phyloP scores from a whole-genome alignment of 2,113 vertebrate species.

The Smithornis capensis region DNA sequence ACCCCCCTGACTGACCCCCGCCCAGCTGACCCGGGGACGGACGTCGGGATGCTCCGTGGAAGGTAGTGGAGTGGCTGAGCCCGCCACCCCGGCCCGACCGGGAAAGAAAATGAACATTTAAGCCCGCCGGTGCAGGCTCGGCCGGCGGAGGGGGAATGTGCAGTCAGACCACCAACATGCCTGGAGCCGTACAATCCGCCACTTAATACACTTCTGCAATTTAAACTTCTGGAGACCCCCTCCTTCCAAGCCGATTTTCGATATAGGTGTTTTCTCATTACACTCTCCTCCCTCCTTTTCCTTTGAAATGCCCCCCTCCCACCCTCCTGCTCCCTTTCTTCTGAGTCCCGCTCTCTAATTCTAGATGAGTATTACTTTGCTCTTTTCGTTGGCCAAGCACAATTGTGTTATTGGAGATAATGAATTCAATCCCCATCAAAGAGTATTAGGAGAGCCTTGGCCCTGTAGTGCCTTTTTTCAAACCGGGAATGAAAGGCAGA shows the following conservation, averaged over 20 bases:
- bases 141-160: not conserved
- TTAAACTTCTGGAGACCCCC: constrained; percentile 40
- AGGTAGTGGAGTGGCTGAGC: not conserved
- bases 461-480: constrained; percentile 82
- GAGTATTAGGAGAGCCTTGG: constrained; percentile 91
- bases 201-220: constrained; percentile 68
- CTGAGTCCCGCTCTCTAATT: constrained; percentile 72
- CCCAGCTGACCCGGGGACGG: not conserved
- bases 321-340: constrained; percentile 72
- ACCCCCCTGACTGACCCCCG: no score
- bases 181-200: constrained; percentile 25
- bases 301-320: constrained; percentile 66
- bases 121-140: not conserved
- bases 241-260: constrained; percentile 59
- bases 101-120: not conserved
- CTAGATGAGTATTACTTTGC: constrained; percentile 90
- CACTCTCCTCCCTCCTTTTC: not conserved
- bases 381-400: constrained; percentile 96
- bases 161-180: constrained; percentile 63
- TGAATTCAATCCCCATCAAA: constrained; percentile 99
- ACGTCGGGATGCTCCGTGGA: not conserved
- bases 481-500: constrained; percentile 87
- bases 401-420: constrained; percentile 99
- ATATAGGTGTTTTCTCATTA: constrained; percentile 68
- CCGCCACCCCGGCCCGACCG: not conserved